Evolutionary conservation across 2,888 invertebrate species (phyloP).

Genomic region (Tenthredo livida): DNA sequence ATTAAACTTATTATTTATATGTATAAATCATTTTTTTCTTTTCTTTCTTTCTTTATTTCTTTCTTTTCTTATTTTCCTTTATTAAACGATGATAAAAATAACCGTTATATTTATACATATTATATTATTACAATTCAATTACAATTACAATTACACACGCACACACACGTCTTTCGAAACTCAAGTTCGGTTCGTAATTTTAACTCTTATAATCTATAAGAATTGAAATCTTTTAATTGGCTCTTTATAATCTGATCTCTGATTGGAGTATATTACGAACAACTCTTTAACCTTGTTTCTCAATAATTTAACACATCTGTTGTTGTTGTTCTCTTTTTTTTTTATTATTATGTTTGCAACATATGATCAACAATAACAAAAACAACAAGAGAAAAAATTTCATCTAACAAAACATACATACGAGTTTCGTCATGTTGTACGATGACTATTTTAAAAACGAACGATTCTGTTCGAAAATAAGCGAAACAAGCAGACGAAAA

Average conservation of each 20-base stretch:
- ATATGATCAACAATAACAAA: not conserved
- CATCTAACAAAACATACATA: not conserved
- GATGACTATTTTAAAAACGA: not conserved
- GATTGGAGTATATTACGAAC: slow-evolving; percentile 18
- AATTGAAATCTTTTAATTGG: slow-evolving; percentile 25
- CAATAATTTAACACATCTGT: not conserved
- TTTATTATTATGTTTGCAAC: no score
- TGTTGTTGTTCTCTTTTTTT: no score
- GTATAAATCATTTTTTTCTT: no score
- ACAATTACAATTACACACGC: no score
- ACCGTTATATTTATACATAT: not conserved
- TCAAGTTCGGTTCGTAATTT: not conserved
- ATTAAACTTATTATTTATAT: not conserved
- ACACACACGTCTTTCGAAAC: not conserved
- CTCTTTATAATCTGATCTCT: slow-evolving; percentile 19
- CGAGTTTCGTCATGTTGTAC: not conserved
- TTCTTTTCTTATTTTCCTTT: no score
- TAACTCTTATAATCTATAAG: not conserved
- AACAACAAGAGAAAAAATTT: not conserved
- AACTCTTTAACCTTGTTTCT: slow-evolving; percentile 18
- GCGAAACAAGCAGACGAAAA: not conserved
- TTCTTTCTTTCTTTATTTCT: no score
- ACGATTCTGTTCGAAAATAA: not conserved
- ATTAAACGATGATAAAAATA: no score
- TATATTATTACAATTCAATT: no score